Evolutionary conservation across 35 echinoderm and acorn worm species (phyloP).

Genomic region (Lytechinus variegatus): DNA sequence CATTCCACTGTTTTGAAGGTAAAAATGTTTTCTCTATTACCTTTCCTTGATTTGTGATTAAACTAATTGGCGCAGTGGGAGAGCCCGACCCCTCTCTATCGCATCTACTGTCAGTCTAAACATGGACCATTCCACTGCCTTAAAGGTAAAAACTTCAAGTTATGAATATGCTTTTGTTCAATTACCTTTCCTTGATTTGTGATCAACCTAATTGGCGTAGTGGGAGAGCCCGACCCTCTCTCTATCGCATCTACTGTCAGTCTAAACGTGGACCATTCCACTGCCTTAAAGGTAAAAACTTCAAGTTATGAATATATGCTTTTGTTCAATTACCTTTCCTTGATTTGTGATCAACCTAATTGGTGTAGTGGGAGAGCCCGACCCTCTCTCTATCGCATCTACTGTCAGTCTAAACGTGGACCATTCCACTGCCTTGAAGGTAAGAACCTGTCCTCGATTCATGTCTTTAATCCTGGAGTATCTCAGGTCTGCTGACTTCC

Average conservation of each 20-base stretch:
- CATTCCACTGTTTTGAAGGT: conserved; percentile 95
- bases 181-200: conserved; percentile 95
- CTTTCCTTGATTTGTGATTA: conserved; percentile 97
- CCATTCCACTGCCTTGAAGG: conserved; percentile 98
- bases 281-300: conserved; percentile 86
- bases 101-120: conserved; percentile 76
- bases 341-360: conserved; percentile 99
- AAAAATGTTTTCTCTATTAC: conserved; percentile 50
- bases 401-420: conserved; percentile 75
- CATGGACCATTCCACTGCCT: conserved; percentile 92
- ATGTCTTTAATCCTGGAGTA: conserved; percentile 75
- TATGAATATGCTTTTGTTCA: not conserved
- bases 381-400: conserved; percentile 79
- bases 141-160: conserved; percentile 76
- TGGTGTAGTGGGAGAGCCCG: conserved; percentile 76
- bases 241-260: conserved; percentile 82
- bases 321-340: conserved; percentile 70
- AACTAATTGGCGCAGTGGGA: conserved; percentile 83
- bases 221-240: conserved; percentile 57
- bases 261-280: conserved; percentile 89
- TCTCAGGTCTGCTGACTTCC: conserved; percentile 81
- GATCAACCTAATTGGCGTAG: conserved; percentile 93
- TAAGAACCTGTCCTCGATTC: conserved; percentile 82
- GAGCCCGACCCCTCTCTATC: conserved; percentile 71
- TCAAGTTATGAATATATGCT: not conserved